These are phyloP conservation scores for Timandra comae DNA, from an alignment of 2,888 invertebrate genomes.

Conservation along the genomic window DNA sequence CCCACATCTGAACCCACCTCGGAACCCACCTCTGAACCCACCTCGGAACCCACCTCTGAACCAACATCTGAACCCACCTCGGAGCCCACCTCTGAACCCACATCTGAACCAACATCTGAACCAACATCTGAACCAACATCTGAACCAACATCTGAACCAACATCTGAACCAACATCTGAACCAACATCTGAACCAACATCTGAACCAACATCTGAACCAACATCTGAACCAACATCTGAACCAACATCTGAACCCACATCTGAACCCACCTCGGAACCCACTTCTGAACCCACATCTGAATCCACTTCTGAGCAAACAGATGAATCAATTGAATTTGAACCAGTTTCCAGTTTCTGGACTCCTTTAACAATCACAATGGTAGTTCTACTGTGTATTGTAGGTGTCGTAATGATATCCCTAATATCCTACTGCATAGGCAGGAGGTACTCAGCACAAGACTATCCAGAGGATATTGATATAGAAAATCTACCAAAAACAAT, in stretches of 20 bases:
- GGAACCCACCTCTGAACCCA: constrained; percentile 1
- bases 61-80: not conserved
- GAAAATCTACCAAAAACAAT: constrained; percentile 8
- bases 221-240: constrained; percentile 4
- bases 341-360: constrained; percentile 8
- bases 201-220: constrained; percentile 1
- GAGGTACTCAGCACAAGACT: constrained; percentile 1
- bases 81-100: not conserved
- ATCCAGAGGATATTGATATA: constrained; percentile 4
- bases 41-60: constrained; percentile 6
- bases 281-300: not conserved
- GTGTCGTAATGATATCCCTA: constrained; percentile 2
- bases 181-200: constrained; percentile 1
- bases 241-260: constrained; percentile 3
- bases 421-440: constrained; percentile 9
- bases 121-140: constrained; percentile 3
- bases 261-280: constrained; percentile 4
- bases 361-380: constrained; percentile 12
- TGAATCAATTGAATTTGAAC: not conserved
- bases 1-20: constrained; percentile 7
- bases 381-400: constrained; percentile 5
- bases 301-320: constrained; percentile 5
- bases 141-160: constrained; percentile 4
- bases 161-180: constrained; percentile 3
- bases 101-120: not conserved